Evolutionary conservation across 2,888 invertebrate species (phyloP).

Genomic region (Eupithecia exiguata): DNA sequence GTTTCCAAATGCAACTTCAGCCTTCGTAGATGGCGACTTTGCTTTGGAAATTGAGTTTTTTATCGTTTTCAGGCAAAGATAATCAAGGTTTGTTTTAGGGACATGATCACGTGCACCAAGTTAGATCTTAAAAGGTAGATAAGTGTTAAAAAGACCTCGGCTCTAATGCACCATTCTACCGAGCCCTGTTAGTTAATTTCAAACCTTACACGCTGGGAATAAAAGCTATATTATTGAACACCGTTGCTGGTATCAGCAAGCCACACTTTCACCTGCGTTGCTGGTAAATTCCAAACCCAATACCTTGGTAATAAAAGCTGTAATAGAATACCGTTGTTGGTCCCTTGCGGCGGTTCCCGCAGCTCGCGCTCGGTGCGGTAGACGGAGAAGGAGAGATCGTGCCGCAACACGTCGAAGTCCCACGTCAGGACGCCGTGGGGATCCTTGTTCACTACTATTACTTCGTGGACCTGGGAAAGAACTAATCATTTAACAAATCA

Average conservation of each 20-base stretch:
- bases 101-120: neutral
- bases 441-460: slow-evolving; percentile 91
- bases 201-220: neutral
- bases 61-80: too few species aligned
- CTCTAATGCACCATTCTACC: neutral
- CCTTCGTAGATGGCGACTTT: too few species aligned
- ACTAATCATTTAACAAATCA: neutral
- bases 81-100: too few species aligned
- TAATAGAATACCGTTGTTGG: slow-evolving; percentile 52
- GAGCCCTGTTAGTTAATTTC: neutral
- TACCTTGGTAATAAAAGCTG: neutral
- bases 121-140: neutral
- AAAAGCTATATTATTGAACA: neutral
- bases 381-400: slow-evolving; percentile 93
- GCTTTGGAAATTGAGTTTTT: too few species aligned
- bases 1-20: too few species aligned
- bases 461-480: slow-evolving; percentile 86
- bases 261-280: neutral
- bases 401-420: slow-evolving; percentile 97
- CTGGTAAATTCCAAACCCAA: neutral
- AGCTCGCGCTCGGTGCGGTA: slow-evolving; percentile 72
- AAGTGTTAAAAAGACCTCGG: neutral
- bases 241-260: neutral
- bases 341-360: slow-evolving; percentile 47
- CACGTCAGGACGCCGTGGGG: slow-evolving; percentile 96